Conservation (phyloP, 2,888 invertebrate species). For the Steinernema hermaphroditum region DNA sequence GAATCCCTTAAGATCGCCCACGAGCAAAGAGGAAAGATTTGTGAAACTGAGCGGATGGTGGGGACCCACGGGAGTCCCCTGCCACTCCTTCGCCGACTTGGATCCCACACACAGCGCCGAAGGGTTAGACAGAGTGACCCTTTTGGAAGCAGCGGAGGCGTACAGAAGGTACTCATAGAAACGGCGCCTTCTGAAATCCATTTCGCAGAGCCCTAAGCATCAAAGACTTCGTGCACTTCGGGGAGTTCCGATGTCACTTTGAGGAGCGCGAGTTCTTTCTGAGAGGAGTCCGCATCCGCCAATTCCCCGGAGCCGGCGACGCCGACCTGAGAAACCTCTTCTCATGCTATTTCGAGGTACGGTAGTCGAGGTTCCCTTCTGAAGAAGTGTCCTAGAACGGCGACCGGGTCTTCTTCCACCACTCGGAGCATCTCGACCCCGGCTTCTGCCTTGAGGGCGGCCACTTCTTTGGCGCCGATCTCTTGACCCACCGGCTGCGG, state of each 20-base stretch:
- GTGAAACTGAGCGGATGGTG: slow-evolving; percentile 16
- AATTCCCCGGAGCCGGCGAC: slow-evolving; percentile 26
- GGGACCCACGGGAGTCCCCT: not conserved
- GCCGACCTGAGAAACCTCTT: slow-evolving; percentile 18
- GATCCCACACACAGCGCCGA: not conserved
- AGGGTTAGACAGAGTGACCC: not conserved
- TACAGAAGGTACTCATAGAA: not conserved
- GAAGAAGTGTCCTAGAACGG: slow-evolving; percentile 25
- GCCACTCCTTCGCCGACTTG: slow-evolving; percentile 16
- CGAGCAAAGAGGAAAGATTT: not conserved
- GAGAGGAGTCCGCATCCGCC: slow-evolving; percentile 7
- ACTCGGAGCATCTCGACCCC: not conserved
- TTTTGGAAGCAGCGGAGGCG: not conserved
- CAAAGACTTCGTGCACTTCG: slow-evolving; percentile 39
- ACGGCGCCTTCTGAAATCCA: not conserved
- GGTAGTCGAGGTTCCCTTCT: not conserved
- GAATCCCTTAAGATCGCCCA: not conserved
- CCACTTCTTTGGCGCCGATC: not conserved
- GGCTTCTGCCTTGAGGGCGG: not conserved
- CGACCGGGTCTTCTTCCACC: slow-evolving; percentile 26
- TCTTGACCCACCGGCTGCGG: not conserved
- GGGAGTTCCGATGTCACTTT: slow-evolving; percentile 29
- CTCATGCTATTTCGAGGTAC: slow-evolving; percentile 24
- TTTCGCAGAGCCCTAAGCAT: not conserved
- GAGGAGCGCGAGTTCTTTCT: not conserved